Conservation (phyloP, 2,797 vertebrate species). For the Sarcophilus harrisii region DNA sequence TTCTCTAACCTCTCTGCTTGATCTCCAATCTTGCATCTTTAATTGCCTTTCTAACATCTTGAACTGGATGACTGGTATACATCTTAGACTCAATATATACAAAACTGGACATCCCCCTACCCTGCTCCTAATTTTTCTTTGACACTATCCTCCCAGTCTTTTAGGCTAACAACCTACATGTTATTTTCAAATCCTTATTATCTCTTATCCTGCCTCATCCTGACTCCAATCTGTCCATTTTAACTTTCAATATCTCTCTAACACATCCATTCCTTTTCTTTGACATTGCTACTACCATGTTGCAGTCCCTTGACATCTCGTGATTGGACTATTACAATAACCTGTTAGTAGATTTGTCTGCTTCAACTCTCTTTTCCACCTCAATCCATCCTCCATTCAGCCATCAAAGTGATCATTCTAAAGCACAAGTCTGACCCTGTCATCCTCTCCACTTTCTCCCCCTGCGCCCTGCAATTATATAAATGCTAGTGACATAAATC, state of each 20-base stretch:
- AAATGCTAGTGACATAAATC: background rate
- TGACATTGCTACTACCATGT: background rate
- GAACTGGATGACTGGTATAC: background rate
- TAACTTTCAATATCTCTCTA: background rate
- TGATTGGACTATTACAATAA: background rate
- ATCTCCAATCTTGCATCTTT: background rate
- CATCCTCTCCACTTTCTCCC: background rate
- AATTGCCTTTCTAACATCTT: background rate
- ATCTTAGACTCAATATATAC: background rate
- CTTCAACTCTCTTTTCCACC: background rate
- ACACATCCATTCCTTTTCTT: background rate
- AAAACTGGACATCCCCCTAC: background rate
- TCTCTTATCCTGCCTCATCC: background rate
- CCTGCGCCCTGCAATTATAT: background rate
- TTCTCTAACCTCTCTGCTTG: background rate
- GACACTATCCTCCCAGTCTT: background rate
- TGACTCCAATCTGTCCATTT: background rate
- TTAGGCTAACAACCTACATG: background rate
- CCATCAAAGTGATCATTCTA: background rate
- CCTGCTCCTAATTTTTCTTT: background rate
- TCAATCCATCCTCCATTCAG: background rate
- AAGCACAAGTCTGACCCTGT: background rate
- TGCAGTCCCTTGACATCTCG: background rate
- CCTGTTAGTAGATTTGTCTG: background rate
- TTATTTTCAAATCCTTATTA: background rate